These are phyloP conservation scores for Megalops cyprinoides DNA, from an alignment of 2,797 vertebrate genomes.

Conservation along the genomic window DNA sequence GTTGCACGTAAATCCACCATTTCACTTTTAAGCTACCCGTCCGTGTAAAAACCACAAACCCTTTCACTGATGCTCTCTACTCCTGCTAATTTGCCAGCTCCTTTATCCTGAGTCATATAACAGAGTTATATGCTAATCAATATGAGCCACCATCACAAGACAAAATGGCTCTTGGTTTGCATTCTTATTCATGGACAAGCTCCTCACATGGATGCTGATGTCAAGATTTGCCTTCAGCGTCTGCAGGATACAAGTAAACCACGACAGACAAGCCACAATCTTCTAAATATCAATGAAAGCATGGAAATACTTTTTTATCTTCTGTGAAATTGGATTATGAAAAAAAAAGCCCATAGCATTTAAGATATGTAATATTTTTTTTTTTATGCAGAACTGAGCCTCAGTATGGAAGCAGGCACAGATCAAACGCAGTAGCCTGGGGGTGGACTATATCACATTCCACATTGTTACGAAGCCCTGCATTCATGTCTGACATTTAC, in stretches of 20 bases:
- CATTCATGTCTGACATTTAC: constrained; percentile 72
- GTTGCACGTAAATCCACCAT: constrained; percentile 34
- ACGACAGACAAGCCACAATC: constrained; percentile 41
- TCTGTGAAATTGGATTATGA: constrained; percentile 70
- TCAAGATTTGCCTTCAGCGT: constrained; percentile 35
- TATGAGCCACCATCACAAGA: too few relatives aligned
- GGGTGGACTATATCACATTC: constrained; percentile 72
- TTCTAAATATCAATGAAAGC: constrained; percentile 62
- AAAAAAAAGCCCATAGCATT: constrained; percentile 63
- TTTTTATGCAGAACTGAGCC: constrained; percentile 45
- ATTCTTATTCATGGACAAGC: constrained; percentile 28
- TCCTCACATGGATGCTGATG: constrained; percentile 15
- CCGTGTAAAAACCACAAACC: not conserved
- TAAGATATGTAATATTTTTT: constrained; percentile 55
- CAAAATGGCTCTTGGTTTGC: not conserved
- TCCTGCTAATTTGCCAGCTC: not conserved
- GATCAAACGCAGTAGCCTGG: constrained; percentile 71
- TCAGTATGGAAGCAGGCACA: constrained; percentile 51
- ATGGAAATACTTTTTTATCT: constrained; percentile 59
- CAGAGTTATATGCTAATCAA: too few relatives aligned
- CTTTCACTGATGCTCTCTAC: not conserved
- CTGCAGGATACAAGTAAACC: constrained; percentile 42
- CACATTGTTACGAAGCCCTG: constrained; percentile 67
- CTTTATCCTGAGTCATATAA: too few relatives aligned
- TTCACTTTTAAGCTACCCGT: not conserved